These are phyloP conservation scores for Leptinotarsa defecta DNA, from an alignment of 1,140 invertebrate species.

Conservation along the genomic window DNA sequence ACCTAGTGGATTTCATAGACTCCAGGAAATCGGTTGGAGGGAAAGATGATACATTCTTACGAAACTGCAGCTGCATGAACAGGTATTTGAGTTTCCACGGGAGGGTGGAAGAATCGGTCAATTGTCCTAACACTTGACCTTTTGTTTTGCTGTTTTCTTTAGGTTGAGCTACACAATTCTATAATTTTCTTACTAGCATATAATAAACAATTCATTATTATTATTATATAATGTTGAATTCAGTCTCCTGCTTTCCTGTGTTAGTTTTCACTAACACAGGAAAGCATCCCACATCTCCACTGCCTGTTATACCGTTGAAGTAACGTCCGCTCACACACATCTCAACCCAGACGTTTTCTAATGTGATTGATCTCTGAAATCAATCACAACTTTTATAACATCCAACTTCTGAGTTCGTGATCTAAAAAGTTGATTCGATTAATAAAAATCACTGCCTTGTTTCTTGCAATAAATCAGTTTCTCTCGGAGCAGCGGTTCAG, in stretches of 20 bases:
- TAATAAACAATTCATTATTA: no score
- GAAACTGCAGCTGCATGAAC: no score
- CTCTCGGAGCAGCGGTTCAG: slow-evolving; percentile 7
- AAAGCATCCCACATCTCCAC: neutral
- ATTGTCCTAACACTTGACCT: no score
- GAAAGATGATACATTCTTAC: no score
- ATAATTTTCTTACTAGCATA: no score
- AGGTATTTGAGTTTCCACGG: no score
- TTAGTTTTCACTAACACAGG: neutral
- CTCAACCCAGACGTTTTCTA: neutral
- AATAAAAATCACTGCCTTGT: slow-evolving; percentile 26
- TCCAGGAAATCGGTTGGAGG: no score
- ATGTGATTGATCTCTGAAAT: slow-evolving; percentile 9
- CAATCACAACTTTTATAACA: slow-evolving; percentile 23
- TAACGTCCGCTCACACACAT: slow-evolving; percentile 23
- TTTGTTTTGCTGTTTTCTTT: no score
- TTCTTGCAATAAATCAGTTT: slow-evolving; percentile 25
- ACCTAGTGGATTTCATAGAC: no score
- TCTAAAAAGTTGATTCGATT: slow-evolving; percentile 28
- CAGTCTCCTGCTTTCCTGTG: neutral
- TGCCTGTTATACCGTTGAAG: slow-evolving; percentile 4
- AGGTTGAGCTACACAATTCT: no score
- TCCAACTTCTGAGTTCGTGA: slow-evolving; percentile 9
- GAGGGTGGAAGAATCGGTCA: no score
- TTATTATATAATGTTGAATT: neutral